These are phyloP conservation scores for Cuculus canorus DNA, from an alignment of 2,797 vertebrate species.

Conservation along the genomic window DNA sequence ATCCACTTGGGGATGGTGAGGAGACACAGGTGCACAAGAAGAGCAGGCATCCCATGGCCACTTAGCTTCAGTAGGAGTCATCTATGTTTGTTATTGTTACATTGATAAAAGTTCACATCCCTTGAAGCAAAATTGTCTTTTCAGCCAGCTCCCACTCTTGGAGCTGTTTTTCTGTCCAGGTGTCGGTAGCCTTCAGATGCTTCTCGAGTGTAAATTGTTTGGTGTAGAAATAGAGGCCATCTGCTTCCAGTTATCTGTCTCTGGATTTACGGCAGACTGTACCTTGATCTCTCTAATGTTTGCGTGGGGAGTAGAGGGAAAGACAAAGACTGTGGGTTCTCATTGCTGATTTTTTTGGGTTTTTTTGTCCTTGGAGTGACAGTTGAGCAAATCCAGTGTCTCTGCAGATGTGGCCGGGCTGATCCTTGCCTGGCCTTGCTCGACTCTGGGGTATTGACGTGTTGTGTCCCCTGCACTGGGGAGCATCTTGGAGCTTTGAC, in stretches of 20 bases:
- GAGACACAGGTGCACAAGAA: not conserved
- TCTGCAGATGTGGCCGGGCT: not conserved
- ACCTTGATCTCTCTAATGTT: not conserved
- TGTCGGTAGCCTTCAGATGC: not conserved
- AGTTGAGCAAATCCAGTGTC: not conserved
- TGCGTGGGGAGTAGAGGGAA: not conserved
- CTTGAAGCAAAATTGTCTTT: not conserved
- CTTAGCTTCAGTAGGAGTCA: not conserved
- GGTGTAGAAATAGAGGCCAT: conserved; percentile 2
- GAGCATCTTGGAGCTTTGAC: not conserved
- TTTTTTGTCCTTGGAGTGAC: not conserved
- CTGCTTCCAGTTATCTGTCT: not conserved
- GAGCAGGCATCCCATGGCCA: accelerated
- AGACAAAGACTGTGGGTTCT: not conserved
- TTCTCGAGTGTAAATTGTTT: conserved; percentile 19
- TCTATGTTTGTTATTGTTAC: not conserved
- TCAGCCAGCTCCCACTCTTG: not conserved
- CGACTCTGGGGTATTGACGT: not conserved
- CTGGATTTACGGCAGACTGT: not conserved
- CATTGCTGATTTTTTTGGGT: not conserved
- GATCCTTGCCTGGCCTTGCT: not conserved
- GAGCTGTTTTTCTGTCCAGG: not conserved
- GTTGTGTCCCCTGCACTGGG: not conserved
- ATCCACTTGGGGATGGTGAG: not conserved
- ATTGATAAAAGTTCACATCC: conserved; percentile 21